A percentile compares a stretch with the other conserved stretches of the same genome.
Evolutionary conservation across 2,888 invertebrate species (phyloP).

Genomic region (Pyrocoelia pectoralis): DNA sequence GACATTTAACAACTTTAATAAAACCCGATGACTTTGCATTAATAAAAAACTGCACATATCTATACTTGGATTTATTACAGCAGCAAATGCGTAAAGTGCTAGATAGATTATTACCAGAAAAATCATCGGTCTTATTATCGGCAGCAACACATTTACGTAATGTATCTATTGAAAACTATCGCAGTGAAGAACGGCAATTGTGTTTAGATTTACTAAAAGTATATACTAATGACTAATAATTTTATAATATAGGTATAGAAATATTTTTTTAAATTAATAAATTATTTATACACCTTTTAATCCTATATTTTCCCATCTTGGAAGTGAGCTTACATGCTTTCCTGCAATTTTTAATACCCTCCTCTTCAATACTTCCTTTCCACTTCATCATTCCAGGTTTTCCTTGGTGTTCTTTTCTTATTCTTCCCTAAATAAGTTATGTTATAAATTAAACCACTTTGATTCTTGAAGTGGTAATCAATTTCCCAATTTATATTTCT

Average conservation of each 20-base stretch:
- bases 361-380: too few species aligned
- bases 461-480: too few species aligned
- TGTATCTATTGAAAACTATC: conserved; percentile 17
- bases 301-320: too few species aligned
- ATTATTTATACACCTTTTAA: neutral
- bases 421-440: too few species aligned
- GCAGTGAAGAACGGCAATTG: conserved; percentile 22
- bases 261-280: neutral
- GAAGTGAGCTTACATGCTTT: too few species aligned
- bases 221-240: neutral
- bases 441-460: too few species aligned
- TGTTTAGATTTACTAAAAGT: neutral
- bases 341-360: too few species aligned
- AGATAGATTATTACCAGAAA: conserved; percentile 59
- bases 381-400: too few species aligned
- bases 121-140: conserved; percentile 51
- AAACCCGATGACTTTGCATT: conserved; percentile 66
- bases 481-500: too few species aligned
- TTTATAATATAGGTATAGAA: neutral
- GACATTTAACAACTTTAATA: conserved; percentile 72
- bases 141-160: conserved; percentile 48
- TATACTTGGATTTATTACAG: conserved; percentile 59
- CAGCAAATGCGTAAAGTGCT: conserved; percentile 56
- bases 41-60: conserved; percentile 63
- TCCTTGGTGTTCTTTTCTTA: too few species aligned